Conservation (phyloP, 2,888 invertebrate species). For the Acrocyrtus sp. region DNA sequence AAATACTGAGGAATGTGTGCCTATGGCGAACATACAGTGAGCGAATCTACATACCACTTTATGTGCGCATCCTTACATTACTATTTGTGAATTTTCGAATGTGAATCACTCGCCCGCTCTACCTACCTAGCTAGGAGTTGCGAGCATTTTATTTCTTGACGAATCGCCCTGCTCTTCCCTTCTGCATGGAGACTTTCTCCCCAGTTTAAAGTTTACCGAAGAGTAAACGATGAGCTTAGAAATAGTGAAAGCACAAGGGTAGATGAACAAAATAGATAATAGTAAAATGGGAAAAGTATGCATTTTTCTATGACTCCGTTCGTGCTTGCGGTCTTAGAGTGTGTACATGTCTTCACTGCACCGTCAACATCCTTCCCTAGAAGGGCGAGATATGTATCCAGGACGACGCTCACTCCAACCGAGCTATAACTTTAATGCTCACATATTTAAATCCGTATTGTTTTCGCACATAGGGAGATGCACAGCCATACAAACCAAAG, state of each 20-base stretch:
- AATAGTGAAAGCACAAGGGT: conserved; percentile 24
- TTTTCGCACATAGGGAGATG: conserved; percentile 3
- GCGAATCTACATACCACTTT: too few relatives aligned
- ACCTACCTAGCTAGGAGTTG: too few relatives aligned
- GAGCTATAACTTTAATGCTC: conserved; percentile 44
- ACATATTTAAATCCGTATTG: conserved; percentile 39
- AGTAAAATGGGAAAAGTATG: conserved; percentile 1
- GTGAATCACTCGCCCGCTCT: too few relatives aligned
- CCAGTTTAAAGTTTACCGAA: conserved; percentile 27
- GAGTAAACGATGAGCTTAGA: conserved; percentile 35
- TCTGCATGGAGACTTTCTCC: too few relatives aligned
- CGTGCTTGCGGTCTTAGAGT: conserved; percentile 1
- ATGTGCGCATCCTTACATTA: too few relatives aligned
- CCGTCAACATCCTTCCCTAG: background rate
- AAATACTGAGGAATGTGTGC: too few relatives aligned
- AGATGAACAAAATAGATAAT: conserved; percentile 30
- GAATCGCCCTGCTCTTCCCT: too few relatives aligned
- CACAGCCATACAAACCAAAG: conserved; percentile 17
- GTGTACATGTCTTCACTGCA: background rate
- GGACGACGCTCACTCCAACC: too few relatives aligned
- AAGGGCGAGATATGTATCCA: conserved; percentile 39
- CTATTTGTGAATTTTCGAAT: too few relatives aligned
- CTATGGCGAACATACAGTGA: too few relatives aligned
- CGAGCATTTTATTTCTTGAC: too few relatives aligned
- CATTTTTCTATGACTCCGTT: too few relatives aligned